Evolutionary conservation across 2,888 invertebrate species (phyloP).

Genomic region (Eumacrocentrus americanus): DNA sequence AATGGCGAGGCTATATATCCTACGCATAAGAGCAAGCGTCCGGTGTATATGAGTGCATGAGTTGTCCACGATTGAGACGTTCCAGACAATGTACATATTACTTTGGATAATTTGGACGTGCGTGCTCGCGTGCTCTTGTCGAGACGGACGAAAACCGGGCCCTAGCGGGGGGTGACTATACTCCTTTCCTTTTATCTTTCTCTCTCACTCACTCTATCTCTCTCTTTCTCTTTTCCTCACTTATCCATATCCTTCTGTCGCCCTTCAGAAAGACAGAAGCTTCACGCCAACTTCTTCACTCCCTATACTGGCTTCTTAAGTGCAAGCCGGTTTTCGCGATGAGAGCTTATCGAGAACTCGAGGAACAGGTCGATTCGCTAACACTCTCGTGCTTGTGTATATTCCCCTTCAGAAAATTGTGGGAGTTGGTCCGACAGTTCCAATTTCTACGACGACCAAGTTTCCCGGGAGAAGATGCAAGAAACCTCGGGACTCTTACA

Average conservation of each 20-base stretch:
- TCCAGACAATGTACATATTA: constrained; percentile 34
- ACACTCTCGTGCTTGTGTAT: background rate
- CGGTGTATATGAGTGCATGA: background rate
- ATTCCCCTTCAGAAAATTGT: constrained; percentile 14
- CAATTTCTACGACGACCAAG: background rate
- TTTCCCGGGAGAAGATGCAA: background rate
- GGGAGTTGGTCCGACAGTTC: constrained; percentile 3
- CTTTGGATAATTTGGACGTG: constrained; percentile 37
- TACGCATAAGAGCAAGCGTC: background rate
- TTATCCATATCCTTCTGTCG: background rate
- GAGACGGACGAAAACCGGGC: constrained; percentile 5
- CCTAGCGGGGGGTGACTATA: constrained; percentile 9
- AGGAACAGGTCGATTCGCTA: constrained; percentile 26
- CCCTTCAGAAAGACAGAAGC: constrained; percentile 8
- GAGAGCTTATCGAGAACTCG: constrained; percentile 27
- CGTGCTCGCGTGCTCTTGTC: constrained; percentile 28
- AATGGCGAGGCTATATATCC: background rate
- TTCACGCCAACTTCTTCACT: constrained; percentile 33
- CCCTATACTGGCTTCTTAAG: too few species aligned
- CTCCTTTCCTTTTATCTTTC: too few species aligned
- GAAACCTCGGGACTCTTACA: constrained; percentile 2
- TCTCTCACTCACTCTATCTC: constrained; percentile 4
- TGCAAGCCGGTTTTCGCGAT: constrained; percentile 18
- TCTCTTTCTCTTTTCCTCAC: constrained; percentile 23
- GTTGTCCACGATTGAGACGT: constrained; percentile 25